phyloP scores from a whole-genome alignment of 37 sponge, comb jelly and placozoan genomes.

The Amphimedon queenslandica region DNA sequence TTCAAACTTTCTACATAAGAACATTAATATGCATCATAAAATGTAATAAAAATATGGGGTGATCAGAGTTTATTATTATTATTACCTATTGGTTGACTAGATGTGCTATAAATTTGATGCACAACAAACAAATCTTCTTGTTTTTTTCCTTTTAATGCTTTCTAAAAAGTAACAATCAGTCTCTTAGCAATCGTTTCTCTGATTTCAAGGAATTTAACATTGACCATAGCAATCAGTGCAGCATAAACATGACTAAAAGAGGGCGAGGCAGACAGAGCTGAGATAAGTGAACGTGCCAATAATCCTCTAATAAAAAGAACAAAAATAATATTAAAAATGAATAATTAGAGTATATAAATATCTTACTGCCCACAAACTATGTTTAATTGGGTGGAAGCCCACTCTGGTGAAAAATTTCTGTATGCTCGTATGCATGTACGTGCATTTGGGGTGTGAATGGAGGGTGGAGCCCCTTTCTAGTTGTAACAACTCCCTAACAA shows the following conservation, averaged over 20 bases:
- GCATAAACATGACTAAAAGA: conserved; percentile 97
- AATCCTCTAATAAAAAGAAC: too few relatives aligned
- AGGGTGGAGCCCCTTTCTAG: too few relatives aligned
- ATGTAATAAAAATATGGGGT: too few relatives aligned
- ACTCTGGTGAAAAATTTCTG: too few relatives aligned
- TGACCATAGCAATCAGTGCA: conserved; percentile 88
- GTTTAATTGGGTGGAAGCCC: neutral
- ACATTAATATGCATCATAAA: too few relatives aligned
- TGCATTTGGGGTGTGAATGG: too few relatives aligned
- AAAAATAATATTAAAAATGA: too few relatives aligned
- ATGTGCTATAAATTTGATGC: conserved; percentile 88
- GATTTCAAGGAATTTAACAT: conserved; percentile 93
- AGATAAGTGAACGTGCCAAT: conserved; percentile 82
- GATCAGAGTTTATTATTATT: too few relatives aligned
- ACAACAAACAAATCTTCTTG: conserved; percentile 80
- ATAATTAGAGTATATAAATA: too few relatives aligned
- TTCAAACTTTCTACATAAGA: too few relatives aligned
- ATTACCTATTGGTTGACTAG: conserved; percentile 95
- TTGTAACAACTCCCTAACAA: too few relatives aligned
- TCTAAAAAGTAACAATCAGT: conserved; percentile 80
- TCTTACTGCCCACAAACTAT: neutral
- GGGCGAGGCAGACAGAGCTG: conserved; percentile 88
- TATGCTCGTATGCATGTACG: neutral
- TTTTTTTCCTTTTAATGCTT: conserved; percentile 77
- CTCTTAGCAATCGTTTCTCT: conserved; percentile 87